Base-by-base conservation (phyloP, 2,888 invertebrate species). In the Carpatolechia fugitivella region DNA sequence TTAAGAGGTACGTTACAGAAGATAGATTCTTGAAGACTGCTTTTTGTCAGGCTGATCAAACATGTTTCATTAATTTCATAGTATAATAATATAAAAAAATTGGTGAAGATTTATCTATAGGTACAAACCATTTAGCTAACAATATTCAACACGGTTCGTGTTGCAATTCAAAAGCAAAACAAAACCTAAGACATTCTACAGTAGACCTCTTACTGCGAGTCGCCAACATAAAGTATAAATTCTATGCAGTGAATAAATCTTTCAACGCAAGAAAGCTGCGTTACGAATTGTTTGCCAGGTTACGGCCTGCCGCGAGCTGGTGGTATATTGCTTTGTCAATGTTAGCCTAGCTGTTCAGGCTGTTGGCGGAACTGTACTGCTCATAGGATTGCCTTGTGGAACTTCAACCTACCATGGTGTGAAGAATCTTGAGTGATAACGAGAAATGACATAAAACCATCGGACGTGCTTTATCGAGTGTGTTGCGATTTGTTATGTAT, bases 241-340 rank as follows among this genome's bases (percentile, higher is more conserved):
- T 44, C 24, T n/a, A 20, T n/a, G n/a, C 7, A n/a, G n/a, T 29
- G 44, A 14, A 36, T 49, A 49, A 49, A 49, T 49, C 49, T 49
- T 29, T 49, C 35, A 44, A 49, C 49, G 10, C 46, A 14, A 30
- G 49, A 49, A 49, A 35, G 35, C 35, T 49, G 35, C 16, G 44
- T 44, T 20, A 5, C 20, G 44, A 29, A 49, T 35, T 49, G 49
- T 49, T 49, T 49, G 49, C 33, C 4, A 18, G 35, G 49, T 49
- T 49, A 49, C 35, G 36, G 35, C 33, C 5, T 31, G 18, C 20
- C 33, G 14, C 48, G 33, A 11, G 14, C 35, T 16, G 49, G 35
- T 14, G 13, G 40, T n/a, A 35, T 48, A 48, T 48, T 48, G 48
- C 33, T 48, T 11, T 20, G 49, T 49, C 49, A 49, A 49, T 49